Base-by-base conservation (phyloP, 1,140 invertebrate genomes). In the Elymnias hypermnestra region DNA sequence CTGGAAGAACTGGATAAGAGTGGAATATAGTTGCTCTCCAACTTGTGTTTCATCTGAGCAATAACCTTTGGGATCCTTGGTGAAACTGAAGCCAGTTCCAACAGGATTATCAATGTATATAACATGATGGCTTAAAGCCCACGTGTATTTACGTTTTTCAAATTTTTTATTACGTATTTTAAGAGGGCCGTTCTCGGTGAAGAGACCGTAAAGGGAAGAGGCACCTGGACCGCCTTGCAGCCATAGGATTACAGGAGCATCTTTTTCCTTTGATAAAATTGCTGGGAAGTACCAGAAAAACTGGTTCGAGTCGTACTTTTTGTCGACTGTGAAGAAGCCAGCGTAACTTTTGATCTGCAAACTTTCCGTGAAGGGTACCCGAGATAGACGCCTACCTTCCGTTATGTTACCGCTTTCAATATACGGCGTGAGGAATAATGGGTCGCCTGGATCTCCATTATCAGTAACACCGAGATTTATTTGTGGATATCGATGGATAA, bases 91-190 rank as follows among this genome's bases (percentile, higher is more conserved):
- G 1, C 93, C 93, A 10, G 94, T 93, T 1, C 94, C 94, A 26
- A 95, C 94, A 3, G 95, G 95, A 75, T 95, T 96, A 66, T 97
- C 95, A 41, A 97, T 93, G 61, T 94, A 97, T 9, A 97, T 86
- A 15, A 97, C 64, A 65, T 93, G 92, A 60, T 94, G 92, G 3
- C 88, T 89, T 8, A 88, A 81, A 40, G 90, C 92, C 95, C 95
- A 97, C 4, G 92, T 91, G 31, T 90, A 91, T 63, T 92, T 89
- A 17, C 93, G 88, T 19, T 75, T 71, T 37, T 86, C 82, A 37
- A 85, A 75, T 46, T 61, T 78, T n/a, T 53, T 53, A 13, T 76
- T 63, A 4, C 67, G 74, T 57, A 73, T 89, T 74, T 36, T 91
- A 53, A 65, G 87, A 0, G 95, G 95, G 0, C 95, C 95, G 65